phyloP scores from a whole-genome alignment of 2,888 invertebrate genomes.

The Plutella xylostella region DNA sequence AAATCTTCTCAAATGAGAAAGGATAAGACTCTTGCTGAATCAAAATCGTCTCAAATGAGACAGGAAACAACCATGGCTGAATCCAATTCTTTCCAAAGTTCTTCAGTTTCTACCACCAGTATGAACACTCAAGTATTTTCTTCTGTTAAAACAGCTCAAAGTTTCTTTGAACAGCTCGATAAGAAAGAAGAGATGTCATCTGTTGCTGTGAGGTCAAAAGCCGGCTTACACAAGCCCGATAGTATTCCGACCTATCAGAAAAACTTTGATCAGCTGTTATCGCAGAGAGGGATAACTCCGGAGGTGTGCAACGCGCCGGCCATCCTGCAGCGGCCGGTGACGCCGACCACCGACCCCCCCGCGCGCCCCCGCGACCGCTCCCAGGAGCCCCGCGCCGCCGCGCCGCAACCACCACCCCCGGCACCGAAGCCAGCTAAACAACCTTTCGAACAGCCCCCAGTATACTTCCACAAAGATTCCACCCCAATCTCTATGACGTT shows the following conservation, averaged over 20 bases:
- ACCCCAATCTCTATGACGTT: constrained; percentile 72
- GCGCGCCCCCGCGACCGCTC: constrained; percentile 41
- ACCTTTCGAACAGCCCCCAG: constrained; percentile 27
- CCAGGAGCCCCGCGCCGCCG: constrained; percentile 28
- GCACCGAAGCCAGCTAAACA: constrained; percentile 23
- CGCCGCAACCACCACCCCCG: constrained; percentile 12
- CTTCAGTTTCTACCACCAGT: constrained; percentile 29
- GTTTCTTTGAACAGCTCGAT: constrained; percentile 50
- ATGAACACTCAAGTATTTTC: constrained; percentile 38
- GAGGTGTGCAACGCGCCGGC: constrained; percentile 58
- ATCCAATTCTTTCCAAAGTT: constrained; percentile 36
- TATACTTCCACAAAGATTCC: constrained; percentile 57
- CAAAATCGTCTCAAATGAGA: constrained; percentile 20
- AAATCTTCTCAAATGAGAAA: constrained; percentile 1
- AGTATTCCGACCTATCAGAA: constrained; percentile 75
- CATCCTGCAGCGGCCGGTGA: constrained; percentile 49
- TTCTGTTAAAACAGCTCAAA: constrained; percentile 49
- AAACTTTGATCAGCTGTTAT: constrained; percentile 69
- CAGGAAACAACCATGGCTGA: constrained; percentile 37
- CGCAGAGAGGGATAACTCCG: constrained; percentile 70
- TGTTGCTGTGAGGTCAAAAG: constrained; percentile 44
- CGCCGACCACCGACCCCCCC: constrained; percentile 51
- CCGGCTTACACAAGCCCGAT: constrained; percentile 73
- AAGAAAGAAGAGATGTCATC: constrained; percentile 46
- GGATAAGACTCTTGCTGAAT: neutral